Evolutionary conservation across 2,888 invertebrate species (phyloP).

Genomic region (Cantharis lateralis): DNA sequence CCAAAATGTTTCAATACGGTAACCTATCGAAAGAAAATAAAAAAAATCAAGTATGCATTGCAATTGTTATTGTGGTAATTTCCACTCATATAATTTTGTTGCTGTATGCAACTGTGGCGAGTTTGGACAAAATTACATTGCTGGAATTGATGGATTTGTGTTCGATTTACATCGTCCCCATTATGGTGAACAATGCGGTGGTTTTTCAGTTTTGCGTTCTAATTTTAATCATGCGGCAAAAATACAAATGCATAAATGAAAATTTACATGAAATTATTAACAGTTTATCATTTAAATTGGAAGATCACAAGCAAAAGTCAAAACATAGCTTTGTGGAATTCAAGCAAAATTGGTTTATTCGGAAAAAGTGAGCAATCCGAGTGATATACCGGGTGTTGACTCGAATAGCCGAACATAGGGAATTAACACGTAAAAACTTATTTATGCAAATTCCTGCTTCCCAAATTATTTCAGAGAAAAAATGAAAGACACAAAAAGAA

Average conservation of each 20-base stretch:
- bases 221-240: neutral
- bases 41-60: neutral
- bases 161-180: neutral
- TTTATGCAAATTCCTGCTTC: too few species aligned
- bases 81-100: neutral
- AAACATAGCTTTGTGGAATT: neutral
- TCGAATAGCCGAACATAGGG: too few species aligned
- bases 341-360: neutral
- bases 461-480: too few species aligned
- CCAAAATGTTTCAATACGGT: neutral
- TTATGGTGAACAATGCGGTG: neutral
- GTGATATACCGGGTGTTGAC: too few species aligned
- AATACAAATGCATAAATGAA: neutral
- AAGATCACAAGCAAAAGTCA: neutral
- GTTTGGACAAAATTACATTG: neutral
- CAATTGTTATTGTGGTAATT: neutral
- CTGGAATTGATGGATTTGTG: neutral
- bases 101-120: neutral
- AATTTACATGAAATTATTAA: neutral
- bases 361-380: too few species aligned
- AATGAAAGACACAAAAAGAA: too few species aligned
- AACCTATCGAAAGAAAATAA: neutral
- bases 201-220: neutral
- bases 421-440: too few species aligned
- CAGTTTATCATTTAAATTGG: neutral